Evolutionary conservation across 1,140 invertebrate species (phyloP), one percentile per base, ranked within the genome.

Genomic region (Cherax destructor): DNA sequence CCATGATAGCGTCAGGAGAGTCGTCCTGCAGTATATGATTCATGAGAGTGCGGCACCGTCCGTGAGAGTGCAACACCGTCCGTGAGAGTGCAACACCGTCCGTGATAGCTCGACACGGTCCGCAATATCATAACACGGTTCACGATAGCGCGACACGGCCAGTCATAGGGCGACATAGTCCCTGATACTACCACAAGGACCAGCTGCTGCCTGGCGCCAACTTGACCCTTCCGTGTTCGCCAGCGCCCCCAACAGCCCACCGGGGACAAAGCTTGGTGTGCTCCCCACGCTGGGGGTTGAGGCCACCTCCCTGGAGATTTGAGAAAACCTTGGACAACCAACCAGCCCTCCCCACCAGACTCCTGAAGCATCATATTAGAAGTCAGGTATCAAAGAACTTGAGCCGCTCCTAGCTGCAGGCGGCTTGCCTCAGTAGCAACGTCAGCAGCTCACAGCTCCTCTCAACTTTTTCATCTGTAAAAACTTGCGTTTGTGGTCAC

Each of bases 141-240:
- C 30, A 41, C 30, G 30, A 41, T 41, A 41, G 2, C 30, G 30
- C 30, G 30, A 41, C 30, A 41, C 30, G 2, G 30, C 30, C 30
- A 41, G 30, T 41, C 30, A 1, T 41, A 41, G 13, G 4, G 21
- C 10, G 1, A 16, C 16, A 59, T 9, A 16, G 9, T 59, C 56
- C 65, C 65, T 69, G 65, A 21, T 21, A 16, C 65, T 18, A 59
- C 21, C 1, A 69, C 13, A 69, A 5, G 21, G 13, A 13, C n/a
- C 80, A 61, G 80, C 52, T 83, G 80, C 24, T 83, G 30, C 52
- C 80, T 83, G 80, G 80, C 80, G 80, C 80, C 80, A 65, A 11
- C 9, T 30, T 83, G 80, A 83, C 56, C 80, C 80, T 83, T 83
- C 80, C 80, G 80, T 24, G 52, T 83, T 83, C 61, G 80, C 61